These are phyloP conservation scores for Dasypogon diadema DNA, from an alignment of 2,888 invertebrate species.

Conservation along the genomic window DNA sequence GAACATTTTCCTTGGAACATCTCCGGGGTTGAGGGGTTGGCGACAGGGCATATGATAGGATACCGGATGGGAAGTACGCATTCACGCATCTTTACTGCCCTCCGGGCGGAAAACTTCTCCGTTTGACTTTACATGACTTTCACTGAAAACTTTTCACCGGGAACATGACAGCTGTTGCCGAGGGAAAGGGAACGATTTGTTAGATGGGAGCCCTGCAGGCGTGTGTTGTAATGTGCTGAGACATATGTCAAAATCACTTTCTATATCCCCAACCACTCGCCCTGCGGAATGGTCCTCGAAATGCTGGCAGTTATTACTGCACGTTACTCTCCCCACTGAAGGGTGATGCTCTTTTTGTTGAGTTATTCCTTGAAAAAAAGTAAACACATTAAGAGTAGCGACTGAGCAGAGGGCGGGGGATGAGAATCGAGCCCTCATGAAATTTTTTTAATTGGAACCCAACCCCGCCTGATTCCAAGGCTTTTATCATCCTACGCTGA, in stretches of 20 bases:
- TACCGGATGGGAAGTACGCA: slow-evolving; percentile 49
- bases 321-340: slow-evolving; percentile 24
- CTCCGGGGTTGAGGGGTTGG: slow-evolving; percentile 7
- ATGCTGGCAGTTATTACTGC: slow-evolving; percentile 18
- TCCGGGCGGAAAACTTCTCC: slow-evolving; percentile 41
- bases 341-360: slow-evolving; percentile 28
- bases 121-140: slow-evolving; percentile 40
- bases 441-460: slow-evolving; percentile 32
- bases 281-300: not conserved
- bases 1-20: slow-evolving; percentile 29
- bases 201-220: not conserved
- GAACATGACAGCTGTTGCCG: slow-evolving; percentile 3
- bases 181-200: slow-evolving; percentile 26
- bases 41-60: slow-evolving; percentile 34
- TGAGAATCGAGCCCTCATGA: not conserved
- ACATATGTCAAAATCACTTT: slow-evolving; percentile 50
- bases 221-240: slow-evolving; percentile 28
- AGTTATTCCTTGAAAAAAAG: slow-evolving; percentile 1
- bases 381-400: slow-evolving; percentile 25
- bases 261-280: not conserved
- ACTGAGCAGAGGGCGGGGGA: not conserved
- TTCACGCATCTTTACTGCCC: slow-evolving; percentile 48
- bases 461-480: not conserved
- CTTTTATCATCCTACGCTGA: slow-evolving; percentile 4
- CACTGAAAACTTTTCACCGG: slow-evolving; percentile 32